Percentiles rank a stretch among this genome's conserved stretches.
phyloP scores from a whole-genome alignment of 53 echinoderm and acorn worm species.

The Paracentrotus lividus region DNA sequence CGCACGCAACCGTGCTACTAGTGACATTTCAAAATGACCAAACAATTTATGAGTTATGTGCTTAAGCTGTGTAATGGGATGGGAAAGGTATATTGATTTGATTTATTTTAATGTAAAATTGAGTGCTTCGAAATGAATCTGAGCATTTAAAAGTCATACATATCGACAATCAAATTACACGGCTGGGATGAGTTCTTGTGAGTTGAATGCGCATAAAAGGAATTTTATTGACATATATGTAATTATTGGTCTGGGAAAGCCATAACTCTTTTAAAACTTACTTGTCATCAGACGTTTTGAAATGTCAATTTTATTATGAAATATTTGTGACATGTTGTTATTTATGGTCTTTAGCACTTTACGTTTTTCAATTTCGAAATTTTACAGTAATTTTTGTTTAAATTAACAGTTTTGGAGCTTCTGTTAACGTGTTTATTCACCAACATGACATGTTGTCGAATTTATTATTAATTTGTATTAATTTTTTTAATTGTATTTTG shows the following conservation, averaged over 20 bases:
- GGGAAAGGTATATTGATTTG: neutral
- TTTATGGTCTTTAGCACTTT: neutral
- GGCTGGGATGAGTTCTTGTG: neutral
- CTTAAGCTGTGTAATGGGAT: neutral
- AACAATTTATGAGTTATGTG: neutral
- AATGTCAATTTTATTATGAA: neutral
- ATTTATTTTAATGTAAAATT: neutral
- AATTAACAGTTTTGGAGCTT: too few species aligned
- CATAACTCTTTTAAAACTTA: neutral
- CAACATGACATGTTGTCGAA: too few species aligned
- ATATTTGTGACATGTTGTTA: neutral
- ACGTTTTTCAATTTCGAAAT: neutral
- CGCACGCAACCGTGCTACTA: neutral
- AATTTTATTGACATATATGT: neutral
- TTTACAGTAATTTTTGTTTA: neutral
- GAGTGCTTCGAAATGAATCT: neutral
- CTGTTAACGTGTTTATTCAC: too few species aligned
- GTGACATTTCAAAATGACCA: neutral
- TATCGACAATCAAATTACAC: slow-evolving; percentile 4
- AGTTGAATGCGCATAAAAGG: neutral
- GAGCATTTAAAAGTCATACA: neutral
- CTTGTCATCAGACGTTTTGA: neutral
- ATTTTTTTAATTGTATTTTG: too few species aligned
- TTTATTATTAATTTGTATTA: too few species aligned
- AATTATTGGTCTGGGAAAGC: neutral